Evolutionary conservation across 2,797 vertebrate species (phyloP), one percentile per base, ranked within the genome.

Genomic region (Aulostomus chinensis): DNA sequence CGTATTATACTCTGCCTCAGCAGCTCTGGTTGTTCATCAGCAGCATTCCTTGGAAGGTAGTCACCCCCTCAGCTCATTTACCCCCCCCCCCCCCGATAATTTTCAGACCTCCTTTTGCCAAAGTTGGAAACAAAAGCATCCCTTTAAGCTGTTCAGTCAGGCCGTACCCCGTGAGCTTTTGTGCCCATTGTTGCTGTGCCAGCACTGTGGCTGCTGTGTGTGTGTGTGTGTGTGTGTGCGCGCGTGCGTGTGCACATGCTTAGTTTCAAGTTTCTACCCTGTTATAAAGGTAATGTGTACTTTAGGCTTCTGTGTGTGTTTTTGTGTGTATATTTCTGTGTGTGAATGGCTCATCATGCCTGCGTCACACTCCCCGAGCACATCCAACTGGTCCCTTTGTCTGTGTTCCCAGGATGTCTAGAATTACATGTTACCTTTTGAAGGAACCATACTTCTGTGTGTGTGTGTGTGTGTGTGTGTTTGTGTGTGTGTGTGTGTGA

Each of bases 241-340:
- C 4, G 22, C 22, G 22, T 4, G 22, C 8, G 22, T 4, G 22
- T 8, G 22, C 22, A 8, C 8, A 8, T 8, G 22, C 51, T 57
- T 9, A 29, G 74, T 64, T 37, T 89, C 81, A 67, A 51, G 65
- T 89, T 86, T 79, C 81, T 60, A 24, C 43, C 50, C 18, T 46
- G 7, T 40, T 57, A 29, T 63, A 57, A 76, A 65, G 63, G 31
- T 24, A 43, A 45, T 6, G 54, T 58, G 52, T 54, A 53, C 72
- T 54, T 40, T 39, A 14, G 7, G 36, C 33, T 18, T 42, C 45
- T 55, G 48, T 56, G 29, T 32, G 12, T 53, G 7, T 53, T 5
- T 45, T 7, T 39, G 40, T 46, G 38, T 36, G 60, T 46, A 5
- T 63, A 40, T 58, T 63, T 9, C 14, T 5, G 9, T 0, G 8